Evolutionary conservation across 2,113 vertebrate genomes (phyloP).

Genomic region (Rhineura floridana): DNA sequence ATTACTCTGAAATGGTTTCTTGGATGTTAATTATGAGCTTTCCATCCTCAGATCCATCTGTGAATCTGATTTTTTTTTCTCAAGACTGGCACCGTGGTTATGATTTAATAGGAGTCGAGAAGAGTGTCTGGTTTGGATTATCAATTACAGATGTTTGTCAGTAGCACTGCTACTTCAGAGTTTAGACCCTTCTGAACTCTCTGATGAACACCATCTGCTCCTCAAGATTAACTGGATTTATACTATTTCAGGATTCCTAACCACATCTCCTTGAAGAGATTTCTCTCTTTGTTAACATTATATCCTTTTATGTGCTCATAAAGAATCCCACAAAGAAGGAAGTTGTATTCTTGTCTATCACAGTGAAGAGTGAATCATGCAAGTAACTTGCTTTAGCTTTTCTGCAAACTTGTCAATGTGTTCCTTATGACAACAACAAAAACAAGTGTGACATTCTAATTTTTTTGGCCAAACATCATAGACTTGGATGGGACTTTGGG

Average conservation of each 20-base stretch:
- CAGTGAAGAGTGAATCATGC: not conserved
- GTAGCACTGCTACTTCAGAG: slow-evolving; percentile 47
- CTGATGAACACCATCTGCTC: slow-evolving; percentile 53
- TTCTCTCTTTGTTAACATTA: not conserved
- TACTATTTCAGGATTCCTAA: slow-evolving; percentile 6
- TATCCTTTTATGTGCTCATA: not conserved
- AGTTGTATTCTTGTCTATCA: not conserved
- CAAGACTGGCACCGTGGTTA: slow-evolving; percentile 22
- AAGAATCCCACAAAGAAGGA: not conserved
- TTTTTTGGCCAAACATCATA: not conserved
- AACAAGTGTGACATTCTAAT: not conserved
- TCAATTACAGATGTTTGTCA: slow-evolving; percentile 40
- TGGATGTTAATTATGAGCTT: not conserved
- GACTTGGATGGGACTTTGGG: no score
- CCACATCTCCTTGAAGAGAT: not conserved
- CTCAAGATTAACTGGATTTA: slow-evolving; percentile 46
- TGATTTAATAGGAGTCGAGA: slow-evolving; percentile 22
- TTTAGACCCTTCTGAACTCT: slow-evolving; percentile 39
- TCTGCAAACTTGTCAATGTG: not conserved
- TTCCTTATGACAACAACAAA: no score
- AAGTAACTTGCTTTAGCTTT: not conserved
- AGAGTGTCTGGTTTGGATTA: slow-evolving; percentile 45
- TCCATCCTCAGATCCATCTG: slow-evolving; percentile 19
- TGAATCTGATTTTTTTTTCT: slow-evolving; percentile 3
- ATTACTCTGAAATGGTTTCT: slow-evolving; percentile 15